phyloP scores from a whole-genome alignment of 2,113 vertebrate genomes.

The Prolemur simus region DNA sequence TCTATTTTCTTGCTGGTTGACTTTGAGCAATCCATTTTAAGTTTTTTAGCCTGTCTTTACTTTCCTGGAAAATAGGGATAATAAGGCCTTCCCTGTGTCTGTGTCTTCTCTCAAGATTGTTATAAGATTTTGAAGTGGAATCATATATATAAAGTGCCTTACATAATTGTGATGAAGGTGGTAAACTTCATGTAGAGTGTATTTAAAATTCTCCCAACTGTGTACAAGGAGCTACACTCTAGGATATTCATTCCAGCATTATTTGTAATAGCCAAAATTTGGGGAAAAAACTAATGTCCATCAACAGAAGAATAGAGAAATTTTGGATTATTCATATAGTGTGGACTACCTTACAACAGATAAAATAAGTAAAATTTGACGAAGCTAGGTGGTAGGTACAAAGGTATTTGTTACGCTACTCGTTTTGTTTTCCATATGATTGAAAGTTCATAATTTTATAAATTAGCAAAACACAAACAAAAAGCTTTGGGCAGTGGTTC shows the following conservation, averaged over 20 bases:
- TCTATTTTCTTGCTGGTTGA: not conserved
- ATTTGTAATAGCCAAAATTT: not conserved
- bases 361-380: conserved; percentile 19
- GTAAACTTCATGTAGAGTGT: not conserved
- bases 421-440: not conserved
- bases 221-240: not conserved
- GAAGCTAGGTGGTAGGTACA: not conserved
- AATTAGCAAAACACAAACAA: not conserved
- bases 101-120: not conserved
- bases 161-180: not conserved
- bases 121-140: not conserved
- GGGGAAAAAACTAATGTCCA: not conserved
- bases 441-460: conserved; percentile 7
- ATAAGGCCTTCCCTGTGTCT: not conserved
- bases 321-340: not conserved
- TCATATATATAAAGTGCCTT: not conserved
- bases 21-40: not conserved
- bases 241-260: conserved; percentile 25
- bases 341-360: not conserved
- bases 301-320: not conserved
- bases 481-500: not conserved
- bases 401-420: not conserved
- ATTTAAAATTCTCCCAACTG: not conserved
- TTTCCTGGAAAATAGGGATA: not conserved
- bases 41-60: not conserved